Percentiles rank a stretch among this genome's conserved stretches.
Conservation (phyloP, 2,113 vertebrate species). For the Microcebus griseorufus region DNA sequence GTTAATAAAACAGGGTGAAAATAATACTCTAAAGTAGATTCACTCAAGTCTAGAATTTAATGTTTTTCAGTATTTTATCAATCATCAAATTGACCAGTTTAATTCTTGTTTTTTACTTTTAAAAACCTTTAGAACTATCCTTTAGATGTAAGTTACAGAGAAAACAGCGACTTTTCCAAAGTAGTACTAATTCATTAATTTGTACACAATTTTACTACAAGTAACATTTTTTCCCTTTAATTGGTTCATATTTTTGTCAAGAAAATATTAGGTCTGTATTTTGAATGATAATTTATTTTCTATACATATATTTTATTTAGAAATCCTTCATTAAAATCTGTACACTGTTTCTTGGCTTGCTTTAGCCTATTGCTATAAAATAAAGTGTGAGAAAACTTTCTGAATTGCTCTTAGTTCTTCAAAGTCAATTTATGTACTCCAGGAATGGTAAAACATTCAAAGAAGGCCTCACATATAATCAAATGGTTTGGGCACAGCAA, state of each 20-base stretch:
- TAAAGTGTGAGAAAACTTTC: neutral
- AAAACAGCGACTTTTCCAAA: neutral
- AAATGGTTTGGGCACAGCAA: neutral
- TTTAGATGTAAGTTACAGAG: neutral
- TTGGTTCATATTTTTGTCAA: neutral
- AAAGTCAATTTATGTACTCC: neutral
- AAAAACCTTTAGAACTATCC: neutral
- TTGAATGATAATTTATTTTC: neutral
- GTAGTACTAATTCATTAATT: neutral
- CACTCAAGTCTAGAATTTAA: neutral
- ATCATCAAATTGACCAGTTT: neutral
- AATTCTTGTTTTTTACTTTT: neutral
- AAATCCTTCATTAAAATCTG: neutral
- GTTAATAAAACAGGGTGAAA: neutral
- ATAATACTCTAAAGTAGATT: neutral
- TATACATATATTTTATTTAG: neutral
- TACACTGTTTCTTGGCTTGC: neutral
- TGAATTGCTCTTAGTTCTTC: neutral
- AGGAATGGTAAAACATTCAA: conserved; percentile 12
- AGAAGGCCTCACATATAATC: neutral
- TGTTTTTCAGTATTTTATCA: neutral
- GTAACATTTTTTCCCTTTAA: neutral
- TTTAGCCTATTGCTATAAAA: neutral
- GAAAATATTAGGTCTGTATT: neutral
- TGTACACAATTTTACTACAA: neutral